Base-by-base conservation (phyloP, 1,140 invertebrate genomes). In the Aphelinus certus region DNA sequence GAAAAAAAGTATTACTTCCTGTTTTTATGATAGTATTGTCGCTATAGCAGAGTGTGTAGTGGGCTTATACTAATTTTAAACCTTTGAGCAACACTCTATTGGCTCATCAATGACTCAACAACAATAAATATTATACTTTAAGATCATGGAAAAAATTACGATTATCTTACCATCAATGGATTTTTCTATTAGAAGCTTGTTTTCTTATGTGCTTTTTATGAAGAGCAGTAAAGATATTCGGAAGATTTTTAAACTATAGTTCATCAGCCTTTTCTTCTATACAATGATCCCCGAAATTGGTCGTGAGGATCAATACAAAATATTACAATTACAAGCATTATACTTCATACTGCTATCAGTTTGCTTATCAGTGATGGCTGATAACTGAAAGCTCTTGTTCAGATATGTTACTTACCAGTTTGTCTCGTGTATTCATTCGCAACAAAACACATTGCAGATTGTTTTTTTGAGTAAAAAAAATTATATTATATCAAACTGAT, bases 211-310 rank as follows among this genome's bases (percentile, higher is more conserved):
- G 55, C 51, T 71, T 70, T 65, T 63, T 64, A 3, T 70, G 56
- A 75, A 76, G 63, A 71, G 68, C 63, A 71, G 1, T 53, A 70
- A 64, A 58, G 7, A 74, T 75, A 68, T 69, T 64, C 69, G 10
- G 63, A 69, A 60, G 58, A 57, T 69, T 26, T n/a, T 58, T 71
- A 26, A 76, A 66, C 67, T 71, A 61, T 55, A 57, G 51, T 67
- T 58, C 57, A 71, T 71, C 69, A 76, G 75, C 63, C 69, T 76
- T 67, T 71, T 61, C 51, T 71, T 72, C 62, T 72, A 76, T 66
- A 70, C 53, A 75, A 65, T 64, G 43, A 46, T 60, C 51, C n/a
- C n/a, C 62, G 46, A 70, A 70, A 65, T 66, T 60, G 43, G 47
- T 75, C 62, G 65, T 61, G 43, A 75, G 46, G 43, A 60, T 75